Evolutionary conservation across 2,888 invertebrate species (phyloP), one percentile per base, ranked within the genome.

Genomic region (Lissocephala sabroskyi): DNA sequence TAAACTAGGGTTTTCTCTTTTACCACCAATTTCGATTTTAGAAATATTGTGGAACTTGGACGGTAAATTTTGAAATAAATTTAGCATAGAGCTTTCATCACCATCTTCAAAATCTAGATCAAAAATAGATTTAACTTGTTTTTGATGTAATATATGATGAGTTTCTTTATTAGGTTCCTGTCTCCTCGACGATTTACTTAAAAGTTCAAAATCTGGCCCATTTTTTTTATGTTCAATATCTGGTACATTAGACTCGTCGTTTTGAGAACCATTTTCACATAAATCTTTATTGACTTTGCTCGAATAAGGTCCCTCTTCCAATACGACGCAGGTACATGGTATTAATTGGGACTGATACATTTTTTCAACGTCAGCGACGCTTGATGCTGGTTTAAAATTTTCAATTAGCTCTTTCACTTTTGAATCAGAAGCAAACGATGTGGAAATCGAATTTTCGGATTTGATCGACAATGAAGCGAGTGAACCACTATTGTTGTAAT

Each of bases 31-130:
- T n/a, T n/a, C n/a, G n/a, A n/a, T n/a, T n/a, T n/a, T n/a, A n/a
- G n/a, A n/a, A n/a, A n/a, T n/a, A n/a, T n/a, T n/a, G n/a, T n/a
- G n/a, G n/a, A n/a, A n/a, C n/a, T n/a, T n/a, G n/a, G n/a, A n/a
- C n/a, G n/a, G n/a, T n/a, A n/a, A n/a, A n/a, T n/a, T n/a, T n/a
- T n/a, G n/a, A n/a, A n/a, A n/a, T n/a, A n/a, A n/a, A n/a, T n/a
- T n/a, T n/a, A n/a, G n/a, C n/a, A 82, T 70, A 19, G 65, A 59
- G 23, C 23, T 23, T 23, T 23, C 3, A 23, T 23, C 23, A 13
- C 81, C 83, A 4, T 83, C 84, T 43, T 85, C 85, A 49, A 83
- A 85, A 59, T 85, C 85, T 18, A 85, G 63, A 68, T 85, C 85
- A 60, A 85, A 85, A 47, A 85, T 85, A 1, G 85, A 85, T 49